Conservation (phyloP, 2,888 invertebrate genomes). For the Xestoiulus laeticollis region DNA sequence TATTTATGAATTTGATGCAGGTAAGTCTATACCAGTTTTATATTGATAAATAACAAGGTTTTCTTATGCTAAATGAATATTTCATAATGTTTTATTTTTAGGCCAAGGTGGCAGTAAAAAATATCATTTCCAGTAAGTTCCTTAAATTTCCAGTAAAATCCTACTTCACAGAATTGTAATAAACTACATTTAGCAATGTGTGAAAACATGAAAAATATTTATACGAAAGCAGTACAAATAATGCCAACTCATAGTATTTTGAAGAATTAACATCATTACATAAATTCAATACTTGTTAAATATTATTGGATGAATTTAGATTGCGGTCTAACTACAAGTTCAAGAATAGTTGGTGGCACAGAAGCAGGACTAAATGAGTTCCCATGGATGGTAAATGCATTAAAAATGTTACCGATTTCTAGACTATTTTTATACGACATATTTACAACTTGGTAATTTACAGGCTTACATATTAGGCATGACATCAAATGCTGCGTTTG, state of each 20-base stretch:
- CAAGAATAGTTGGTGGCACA: slow-evolving; percentile 11
- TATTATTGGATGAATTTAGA: background rate
- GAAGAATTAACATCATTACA: too few relatives aligned
- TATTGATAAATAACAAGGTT: too few relatives aligned
- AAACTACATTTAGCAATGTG: too few relatives aligned
- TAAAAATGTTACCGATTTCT: background rate
- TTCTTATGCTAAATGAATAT: too few relatives aligned
- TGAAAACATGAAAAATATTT: too few relatives aligned
- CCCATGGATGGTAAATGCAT: slow-evolving; percentile 46
- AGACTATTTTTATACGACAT: background rate
- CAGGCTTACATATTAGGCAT: background rate
- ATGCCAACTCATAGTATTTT: too few relatives aligned
- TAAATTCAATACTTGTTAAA: background rate
- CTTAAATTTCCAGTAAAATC: too few relatives aligned
- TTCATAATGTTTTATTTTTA: too few relatives aligned
- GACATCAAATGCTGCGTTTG: background rate
- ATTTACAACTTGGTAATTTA: background rate
- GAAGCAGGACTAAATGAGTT: background rate
- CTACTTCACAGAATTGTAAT: too few relatives aligned
- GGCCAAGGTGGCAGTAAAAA: too few relatives aligned
- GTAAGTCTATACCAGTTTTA: background rate
- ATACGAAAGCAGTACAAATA: too few relatives aligned
- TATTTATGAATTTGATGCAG: slow-evolving; percentile 18
- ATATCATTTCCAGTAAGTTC: too few relatives aligned
- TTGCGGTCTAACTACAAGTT: slow-evolving; percentile 17